Conservation (phyloP, 1,140 invertebrate species). For the Portunus trituberculatus region DNA sequence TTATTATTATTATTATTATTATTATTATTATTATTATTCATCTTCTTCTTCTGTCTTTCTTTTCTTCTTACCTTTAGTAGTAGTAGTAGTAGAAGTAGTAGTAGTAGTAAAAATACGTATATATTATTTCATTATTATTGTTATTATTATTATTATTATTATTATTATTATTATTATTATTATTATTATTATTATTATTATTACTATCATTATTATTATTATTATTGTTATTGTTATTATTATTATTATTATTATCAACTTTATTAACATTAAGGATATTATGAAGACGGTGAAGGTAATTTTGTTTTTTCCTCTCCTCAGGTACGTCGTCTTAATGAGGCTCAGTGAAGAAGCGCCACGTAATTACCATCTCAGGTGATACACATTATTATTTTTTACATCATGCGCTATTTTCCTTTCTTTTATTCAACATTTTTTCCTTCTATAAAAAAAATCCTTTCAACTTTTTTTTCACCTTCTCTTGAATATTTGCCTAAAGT, state of each 20-base stretch:
- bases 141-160: background rate
- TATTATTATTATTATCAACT: background rate
- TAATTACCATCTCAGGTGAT: slow-evolving; percentile 7
- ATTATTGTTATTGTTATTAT: slow-evolving; percentile 2
- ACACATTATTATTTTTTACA: background rate
- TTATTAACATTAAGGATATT: background rate
- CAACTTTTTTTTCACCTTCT: no score
- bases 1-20: slow-evolving; percentile 26
- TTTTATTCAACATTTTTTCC: no score
- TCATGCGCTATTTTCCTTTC: no score
- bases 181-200: background rate
- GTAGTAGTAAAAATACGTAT: background rate
- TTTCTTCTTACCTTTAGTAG: background rate
- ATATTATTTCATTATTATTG: background rate
- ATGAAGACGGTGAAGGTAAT: background rate
- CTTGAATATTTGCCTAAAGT: no score
- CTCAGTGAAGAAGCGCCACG: background rate
- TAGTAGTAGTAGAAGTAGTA: background rate
- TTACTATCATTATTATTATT: background rate
- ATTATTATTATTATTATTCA: background rate
- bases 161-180: slow-evolving; percentile 26
- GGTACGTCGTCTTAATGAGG: background rate
- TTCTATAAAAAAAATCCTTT: no score
- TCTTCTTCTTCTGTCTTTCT: background rate
- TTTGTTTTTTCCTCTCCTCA: background rate